These are phyloP conservation scores for Conus betulinus DNA, from an alignment of 1,140 invertebrate species.

Conservation along the genomic window DNA sequence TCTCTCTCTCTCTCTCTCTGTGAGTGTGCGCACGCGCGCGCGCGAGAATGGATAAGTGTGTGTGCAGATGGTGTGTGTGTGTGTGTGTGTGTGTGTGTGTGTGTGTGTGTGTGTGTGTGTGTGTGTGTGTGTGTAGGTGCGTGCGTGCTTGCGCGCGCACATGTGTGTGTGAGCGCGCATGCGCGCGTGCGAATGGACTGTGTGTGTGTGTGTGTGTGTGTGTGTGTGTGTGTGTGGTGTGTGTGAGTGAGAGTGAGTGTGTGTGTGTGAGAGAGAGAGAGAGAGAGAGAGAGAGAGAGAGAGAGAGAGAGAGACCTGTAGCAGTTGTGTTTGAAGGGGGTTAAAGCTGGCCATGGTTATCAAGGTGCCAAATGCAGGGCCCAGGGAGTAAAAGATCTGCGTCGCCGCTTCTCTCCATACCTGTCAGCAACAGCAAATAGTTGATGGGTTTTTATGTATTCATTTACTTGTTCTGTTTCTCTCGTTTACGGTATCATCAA, in stretches of 20 bases:
- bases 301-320: conserved; percentile 54
- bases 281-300: too few relatives aligned
- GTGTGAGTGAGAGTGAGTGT: neutral
- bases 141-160: neutral
- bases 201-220: neutral
- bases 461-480: neutral
- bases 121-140: neutral
- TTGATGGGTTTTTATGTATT: neutral
- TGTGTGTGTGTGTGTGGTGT: neutral
- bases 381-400: conserved; percentile 75
- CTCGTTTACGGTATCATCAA: too few relatives aligned
- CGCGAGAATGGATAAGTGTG: too few relatives aligned
- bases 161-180: neutral
- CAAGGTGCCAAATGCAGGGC: conserved; percentile 72
- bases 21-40: too few relatives aligned
- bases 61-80: neutral
- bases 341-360: conserved; percentile 73
- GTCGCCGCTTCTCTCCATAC: conserved; percentile 73
- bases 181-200: neutral
- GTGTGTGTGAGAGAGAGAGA: too few relatives aligned
- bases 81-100: conserved; percentile 10
- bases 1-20: too few relatives aligned
- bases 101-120: neutral
- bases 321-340: conserved; percentile 71
- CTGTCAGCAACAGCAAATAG: conserved; percentile 41